phyloP scores from a whole-genome alignment of 92 coral and sea anemone genomes.

The Palythoa grandis region DNA sequence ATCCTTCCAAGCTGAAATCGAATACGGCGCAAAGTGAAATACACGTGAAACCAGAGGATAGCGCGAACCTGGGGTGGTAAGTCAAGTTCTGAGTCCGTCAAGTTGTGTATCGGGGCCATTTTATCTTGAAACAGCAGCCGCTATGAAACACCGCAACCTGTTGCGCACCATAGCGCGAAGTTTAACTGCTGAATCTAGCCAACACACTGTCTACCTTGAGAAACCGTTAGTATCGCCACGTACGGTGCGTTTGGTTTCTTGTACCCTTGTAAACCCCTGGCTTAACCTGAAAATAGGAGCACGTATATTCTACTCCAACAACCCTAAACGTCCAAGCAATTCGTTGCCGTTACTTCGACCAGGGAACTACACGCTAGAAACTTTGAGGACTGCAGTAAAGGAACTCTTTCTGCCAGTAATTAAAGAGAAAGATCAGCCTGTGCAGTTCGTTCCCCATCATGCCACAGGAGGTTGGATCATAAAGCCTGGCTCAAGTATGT shows the following conservation, averaged over 20 bases:
- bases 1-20: constrained; percentile 46
- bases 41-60: constrained; percentile 45
- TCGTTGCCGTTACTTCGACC: background rate
- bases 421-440: background rate
- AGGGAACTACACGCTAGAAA: constrained; percentile 6
- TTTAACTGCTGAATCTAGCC: constrained; percentile 30
- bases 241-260: background rate
- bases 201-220: constrained; percentile 17
- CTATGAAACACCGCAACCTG: constrained; percentile 51
- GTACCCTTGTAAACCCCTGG: background rate
- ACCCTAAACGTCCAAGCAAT: background rate
- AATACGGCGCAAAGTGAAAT: constrained; percentile 47
- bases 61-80: background rate
- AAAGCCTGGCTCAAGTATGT: no score
- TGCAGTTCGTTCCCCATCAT: background rate
- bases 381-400: background rate
- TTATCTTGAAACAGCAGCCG: background rate
- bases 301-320: background rate
- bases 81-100: background rate
- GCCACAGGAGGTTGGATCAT: background rate
- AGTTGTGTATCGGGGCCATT: background rate
- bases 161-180: constrained; percentile 58
- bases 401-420: background rate
- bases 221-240: background rate
- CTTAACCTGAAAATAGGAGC: background rate